Evolutionary conservation across 2,113 vertebrate genomes (phyloP).

Genomic region (Gymnobelideus leadbeateri): DNA sequence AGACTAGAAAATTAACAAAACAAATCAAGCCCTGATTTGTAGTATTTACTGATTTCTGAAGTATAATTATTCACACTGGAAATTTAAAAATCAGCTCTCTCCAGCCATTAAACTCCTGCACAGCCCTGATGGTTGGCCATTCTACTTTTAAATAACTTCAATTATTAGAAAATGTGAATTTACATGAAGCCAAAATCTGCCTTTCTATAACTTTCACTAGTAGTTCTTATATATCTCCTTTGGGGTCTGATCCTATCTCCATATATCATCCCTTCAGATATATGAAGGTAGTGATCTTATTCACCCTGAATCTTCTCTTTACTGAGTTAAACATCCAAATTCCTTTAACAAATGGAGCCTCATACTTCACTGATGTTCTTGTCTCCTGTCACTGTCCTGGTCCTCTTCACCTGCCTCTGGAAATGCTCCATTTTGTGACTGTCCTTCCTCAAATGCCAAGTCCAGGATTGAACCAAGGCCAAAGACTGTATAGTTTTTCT

Average conservation of each 20-base stretch:
- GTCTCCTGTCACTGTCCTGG: neutral
- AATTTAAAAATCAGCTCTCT: neutral
- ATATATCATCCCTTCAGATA: neutral
- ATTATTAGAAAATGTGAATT: neutral
- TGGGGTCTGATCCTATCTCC: neutral
- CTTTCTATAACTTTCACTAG: neutral
- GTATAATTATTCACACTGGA: neutral
- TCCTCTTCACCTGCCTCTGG: neutral
- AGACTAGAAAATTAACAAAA: neutral
- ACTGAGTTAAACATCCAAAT: neutral
- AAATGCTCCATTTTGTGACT: neutral
- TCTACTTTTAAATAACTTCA: neutral
- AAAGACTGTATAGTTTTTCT: neutral
- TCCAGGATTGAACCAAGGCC: neutral
- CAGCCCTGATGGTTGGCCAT: neutral
- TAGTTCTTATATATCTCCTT: neutral
- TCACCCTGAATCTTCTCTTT: neutral
- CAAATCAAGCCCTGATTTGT: neutral
- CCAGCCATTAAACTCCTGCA: neutral
- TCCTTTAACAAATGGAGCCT: neutral
- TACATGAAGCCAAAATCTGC: neutral
- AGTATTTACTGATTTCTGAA: neutral
- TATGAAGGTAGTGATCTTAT: neutral
- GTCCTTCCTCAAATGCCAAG: neutral
- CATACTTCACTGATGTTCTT: neutral